Conservation (phyloP, 2,797 vertebrate genomes). For the Podarcis siculus region DNA sequence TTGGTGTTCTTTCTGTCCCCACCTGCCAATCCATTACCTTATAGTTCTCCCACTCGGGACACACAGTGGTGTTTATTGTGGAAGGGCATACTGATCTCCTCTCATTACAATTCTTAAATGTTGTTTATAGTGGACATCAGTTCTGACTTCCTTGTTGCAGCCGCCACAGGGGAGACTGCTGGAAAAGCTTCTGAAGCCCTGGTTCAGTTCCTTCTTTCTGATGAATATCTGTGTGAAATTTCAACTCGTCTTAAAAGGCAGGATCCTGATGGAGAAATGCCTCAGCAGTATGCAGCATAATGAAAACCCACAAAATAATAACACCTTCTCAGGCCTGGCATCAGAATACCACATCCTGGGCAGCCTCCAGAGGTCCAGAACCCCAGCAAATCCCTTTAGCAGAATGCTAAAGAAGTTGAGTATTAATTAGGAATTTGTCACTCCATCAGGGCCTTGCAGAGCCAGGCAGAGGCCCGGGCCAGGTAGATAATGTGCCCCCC, state of each 20-base stretch:
- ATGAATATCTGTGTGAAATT: not conserved
- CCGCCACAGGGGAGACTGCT: not conserved
- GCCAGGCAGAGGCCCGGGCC: too few relatives aligned
- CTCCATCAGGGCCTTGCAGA: too few relatives aligned
- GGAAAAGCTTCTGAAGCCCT: not conserved
- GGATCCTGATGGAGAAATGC: not conserved
- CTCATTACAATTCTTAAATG: too few relatives aligned
- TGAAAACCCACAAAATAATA: not conserved
- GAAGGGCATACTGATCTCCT: not conserved
- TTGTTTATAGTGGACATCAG: too few relatives aligned
- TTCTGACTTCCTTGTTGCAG: not conserved
- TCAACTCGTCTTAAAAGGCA: not conserved
- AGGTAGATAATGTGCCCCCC: too few relatives aligned
- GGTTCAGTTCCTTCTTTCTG: not conserved
- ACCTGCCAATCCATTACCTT: not conserved
- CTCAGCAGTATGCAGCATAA: not conserved
- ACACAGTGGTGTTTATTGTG: not conserved
- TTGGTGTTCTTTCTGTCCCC: not conserved
- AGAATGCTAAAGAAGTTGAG: too few relatives aligned
- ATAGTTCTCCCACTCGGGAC: too few relatives aligned
- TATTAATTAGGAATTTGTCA: not conserved
- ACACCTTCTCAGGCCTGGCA: too few relatives aligned
- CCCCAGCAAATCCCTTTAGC: too few relatives aligned
- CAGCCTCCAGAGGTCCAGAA: too few relatives aligned
- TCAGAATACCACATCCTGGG: too few relatives aligned